Base-by-base conservation (phyloP, 1,140 invertebrate genomes). In the Theocolax elegans region DNA sequence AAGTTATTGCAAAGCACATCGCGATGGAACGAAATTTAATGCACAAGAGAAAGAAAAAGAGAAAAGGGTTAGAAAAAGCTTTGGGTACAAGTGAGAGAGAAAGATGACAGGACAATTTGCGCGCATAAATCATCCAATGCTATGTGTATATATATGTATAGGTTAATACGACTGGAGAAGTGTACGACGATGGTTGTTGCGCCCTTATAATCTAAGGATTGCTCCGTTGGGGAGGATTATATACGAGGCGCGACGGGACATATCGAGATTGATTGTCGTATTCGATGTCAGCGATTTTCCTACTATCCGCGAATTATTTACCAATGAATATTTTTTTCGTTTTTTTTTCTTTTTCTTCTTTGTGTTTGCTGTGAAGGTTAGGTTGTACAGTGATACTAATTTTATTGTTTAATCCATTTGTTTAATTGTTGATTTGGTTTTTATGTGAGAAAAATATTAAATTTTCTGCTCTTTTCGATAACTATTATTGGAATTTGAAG, bases 41-140 rank as follows among this genome's bases (percentile, higher is more conserved):
- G 68, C 44, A 49, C 15, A 49, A 25, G n/a, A 42, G 25, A 48
- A 35, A 58, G 19, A 31, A 23, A 21, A 38, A 60, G 15, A 42
- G 27, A 19, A 40, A 40, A 27, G 15, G 44, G n/a, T 9, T 40
- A 49, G 46, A 35, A 53, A 35, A 60, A 4, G 10, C 31, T 35
- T 35, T 35, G 31, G 4, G 10, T 6, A 35, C 10, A 35, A 40
- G 29, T 38, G 40, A 21, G 19, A 59, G 31, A 38, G 23, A 67
- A 71, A 63, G 76, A 72, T 77, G 83, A 83, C 79, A 81, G 79
- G 75, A 85, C 81, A 85, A 85, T 85, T 84, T 84, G 82, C 76
- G 80, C 82, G 76, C 81, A 85, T 85, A 85, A 85, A 85, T 85
- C 83, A 85, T 79, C 38, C 62, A 40, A n/a, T n/a, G 25, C 59